Evolutionary conservation across 2,797 vertebrate species (phyloP).

Genomic region (Phataginus tricuspis): DNA sequence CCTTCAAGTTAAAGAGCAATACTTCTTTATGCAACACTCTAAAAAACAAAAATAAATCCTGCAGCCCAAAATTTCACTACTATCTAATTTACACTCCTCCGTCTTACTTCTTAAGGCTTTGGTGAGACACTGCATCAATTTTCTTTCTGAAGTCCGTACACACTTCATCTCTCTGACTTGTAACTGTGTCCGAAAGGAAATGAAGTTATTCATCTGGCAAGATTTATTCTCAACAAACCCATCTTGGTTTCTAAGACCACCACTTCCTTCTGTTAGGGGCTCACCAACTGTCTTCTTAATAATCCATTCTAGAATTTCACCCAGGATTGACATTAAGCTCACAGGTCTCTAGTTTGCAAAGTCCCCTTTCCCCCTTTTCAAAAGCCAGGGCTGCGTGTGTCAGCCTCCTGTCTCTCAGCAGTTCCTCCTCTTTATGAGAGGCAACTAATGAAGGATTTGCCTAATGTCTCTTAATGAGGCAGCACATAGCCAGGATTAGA

Average conservation of each 20-base stretch:
- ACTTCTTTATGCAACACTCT: not conserved
- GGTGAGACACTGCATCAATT: not conserved
- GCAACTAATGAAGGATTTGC: constrained; percentile 4
- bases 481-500: not conserved
- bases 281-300: not conserved
- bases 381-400: not conserved
- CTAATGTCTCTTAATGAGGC: constrained; percentile 44
- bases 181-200: constrained; percentile 6
- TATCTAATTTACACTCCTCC: not conserved
- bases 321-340: constrained; percentile 24
- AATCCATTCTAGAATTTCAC: constrained; percentile 40
- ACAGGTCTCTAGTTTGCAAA: not conserved
- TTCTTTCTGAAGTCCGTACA: not conserved
- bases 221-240: not conserved
- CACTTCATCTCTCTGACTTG: not conserved
- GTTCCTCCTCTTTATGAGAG: not conserved
- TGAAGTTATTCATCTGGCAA: constrained; percentile 32
- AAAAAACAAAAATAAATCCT: not conserved
- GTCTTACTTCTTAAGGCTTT: not conserved
- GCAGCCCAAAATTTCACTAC: not conserved
- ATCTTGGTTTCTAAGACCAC: not conserved
- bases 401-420: not conserved
- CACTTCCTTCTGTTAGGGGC: not conserved
- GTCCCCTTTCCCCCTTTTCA: not conserved
- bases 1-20: not conserved